phyloP scores from a whole-genome alignment of 2,888 invertebrate species.

The Lasioglossum malachurum region DNA sequence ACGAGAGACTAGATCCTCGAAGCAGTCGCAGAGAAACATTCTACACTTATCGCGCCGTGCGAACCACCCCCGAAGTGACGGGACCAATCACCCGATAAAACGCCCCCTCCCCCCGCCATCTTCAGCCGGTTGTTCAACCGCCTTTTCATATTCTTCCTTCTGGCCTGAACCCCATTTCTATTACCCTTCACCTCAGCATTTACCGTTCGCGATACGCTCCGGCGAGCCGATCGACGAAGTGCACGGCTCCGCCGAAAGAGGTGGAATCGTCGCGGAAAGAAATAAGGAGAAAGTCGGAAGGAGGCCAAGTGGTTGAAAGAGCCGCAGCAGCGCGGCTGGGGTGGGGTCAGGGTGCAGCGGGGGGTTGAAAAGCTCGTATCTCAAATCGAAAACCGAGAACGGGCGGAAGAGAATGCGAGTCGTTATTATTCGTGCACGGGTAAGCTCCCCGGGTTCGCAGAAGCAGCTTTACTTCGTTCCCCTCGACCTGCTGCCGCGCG shows the following conservation, averaged over 20 bases:
- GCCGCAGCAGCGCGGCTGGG: conserved; percentile 1
- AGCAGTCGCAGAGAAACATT: not conserved
- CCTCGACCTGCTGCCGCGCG: conserved; percentile 5
- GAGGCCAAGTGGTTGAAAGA: conserved; percentile 1
- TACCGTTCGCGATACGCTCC: conserved; percentile 58
- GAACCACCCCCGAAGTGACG: not conserved
- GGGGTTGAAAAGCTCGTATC: conserved; percentile 44
- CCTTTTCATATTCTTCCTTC: conserved; percentile 4
- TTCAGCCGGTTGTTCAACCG: not conserved
- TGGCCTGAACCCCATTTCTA: not conserved
- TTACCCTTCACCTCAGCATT: conserved; percentile 19
- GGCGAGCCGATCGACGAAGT: conserved; percentile 55
- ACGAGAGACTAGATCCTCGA: not conserved
- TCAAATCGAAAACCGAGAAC: conserved; percentile 69
- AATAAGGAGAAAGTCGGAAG: conserved; percentile 34
- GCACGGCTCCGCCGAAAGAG: conserved; percentile 19
- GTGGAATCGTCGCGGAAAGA: conserved; percentile 32
- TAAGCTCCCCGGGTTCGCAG: conserved; percentile 54
- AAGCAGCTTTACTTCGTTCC: conserved; percentile 61
- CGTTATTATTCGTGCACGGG: conserved; percentile 73
- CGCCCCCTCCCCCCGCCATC: not conserved
- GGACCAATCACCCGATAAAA: conserved; percentile 12
- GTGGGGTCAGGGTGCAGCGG: not conserved
- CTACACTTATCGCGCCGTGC: not conserved
- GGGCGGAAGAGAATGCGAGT: conserved; percentile 61